phyloP scores from a whole-genome alignment of 1,140 invertebrate species.

The Meloidogyne hapla region DNA sequence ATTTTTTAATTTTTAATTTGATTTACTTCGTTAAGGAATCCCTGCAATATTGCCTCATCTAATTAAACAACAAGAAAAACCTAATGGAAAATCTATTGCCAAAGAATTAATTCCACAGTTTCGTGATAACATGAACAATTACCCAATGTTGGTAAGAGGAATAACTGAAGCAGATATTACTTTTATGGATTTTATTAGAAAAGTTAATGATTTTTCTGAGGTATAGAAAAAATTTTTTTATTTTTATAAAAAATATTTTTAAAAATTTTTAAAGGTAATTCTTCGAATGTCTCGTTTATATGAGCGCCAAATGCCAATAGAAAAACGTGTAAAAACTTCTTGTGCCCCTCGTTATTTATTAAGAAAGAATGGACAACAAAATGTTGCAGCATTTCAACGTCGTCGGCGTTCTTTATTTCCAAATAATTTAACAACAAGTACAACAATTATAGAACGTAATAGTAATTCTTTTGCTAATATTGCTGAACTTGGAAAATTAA shows the following conservation, averaged over 20 bases:
- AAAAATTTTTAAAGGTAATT: conserved; percentile 43
- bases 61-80: conserved; percentile 45
- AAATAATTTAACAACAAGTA: background rate
- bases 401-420: conserved; percentile 6
- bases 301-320: conserved; percentile 50
- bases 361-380: background rate
- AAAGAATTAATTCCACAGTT: conserved; percentile 60
- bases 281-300: conserved; percentile 47
- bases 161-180: conserved; percentile 54
- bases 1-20: no score
- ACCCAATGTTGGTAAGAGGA: conserved; percentile 48
- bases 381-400: background rate
- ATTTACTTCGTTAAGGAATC: no score
- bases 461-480: conserved; percentile 12
- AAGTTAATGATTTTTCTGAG: conserved; percentile 53
- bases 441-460: conserved; percentile 7
- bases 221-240: conserved; percentile 34
- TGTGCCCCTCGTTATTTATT: conserved; percentile 4
- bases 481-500: conserved; percentile 6
- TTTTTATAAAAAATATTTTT: background rate
- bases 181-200: conserved; percentile 57
- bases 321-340: conserved; percentile 55
- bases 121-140: conserved; percentile 50
- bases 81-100: conserved; percentile 54
- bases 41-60: conserved; percentile 52